Evolutionary conservation across 2,888 invertebrate genomes (phyloP), one percentile per base, ranked within the genome.

Genomic region (Iselma pallidipennis): DNA sequence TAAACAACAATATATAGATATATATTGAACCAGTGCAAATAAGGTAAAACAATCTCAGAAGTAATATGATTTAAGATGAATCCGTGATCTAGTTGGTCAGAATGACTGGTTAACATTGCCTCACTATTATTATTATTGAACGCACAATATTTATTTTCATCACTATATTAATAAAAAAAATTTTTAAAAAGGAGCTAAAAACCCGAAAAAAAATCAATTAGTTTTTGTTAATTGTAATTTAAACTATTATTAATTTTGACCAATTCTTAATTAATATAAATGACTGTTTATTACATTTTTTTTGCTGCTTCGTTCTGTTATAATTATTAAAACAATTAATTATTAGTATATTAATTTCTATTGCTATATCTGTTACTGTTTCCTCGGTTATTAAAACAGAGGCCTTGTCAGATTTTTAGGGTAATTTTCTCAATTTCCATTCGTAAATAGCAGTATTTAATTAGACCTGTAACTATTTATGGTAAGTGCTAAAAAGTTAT

Each of bases 41-140:
- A 50, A 28, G 50, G 50, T 50, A 50, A 50, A 50, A 50, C 50
- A 28, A 28, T 50, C 26, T 28, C 4, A 7, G 6, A 26, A 29
- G 4, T 25, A 50, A 50, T 50, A 50, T 28, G 50, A 50, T 50
- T 50, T 50, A 50, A 50, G 50, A 50, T 50, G 50, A 28, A 50
- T 50, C 50, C 50, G 28, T 50, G 50, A 50, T 50, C 50, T 28
- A 28, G 50, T 50, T 50, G 49, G 49, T 16, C 12, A 10, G 7
- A 4, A 14, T 23, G 25, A 26, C 21, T 49, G 49, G n/a, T 49
- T 49, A 19, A 49, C n/a, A 26, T 50, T 50, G 23, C 50, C 25
- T 50, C 25, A 50, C 50, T 28, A 25, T 49, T 12, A 31, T 31
- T 31, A 25, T 49, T 12, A 31, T 31, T 31, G 31, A 37, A 37